These are phyloP conservation scores for Ceratoteleas bidentatus DNA, from an alignment of 1,140 invertebrate species.

Conservation along the genomic window DNA sequence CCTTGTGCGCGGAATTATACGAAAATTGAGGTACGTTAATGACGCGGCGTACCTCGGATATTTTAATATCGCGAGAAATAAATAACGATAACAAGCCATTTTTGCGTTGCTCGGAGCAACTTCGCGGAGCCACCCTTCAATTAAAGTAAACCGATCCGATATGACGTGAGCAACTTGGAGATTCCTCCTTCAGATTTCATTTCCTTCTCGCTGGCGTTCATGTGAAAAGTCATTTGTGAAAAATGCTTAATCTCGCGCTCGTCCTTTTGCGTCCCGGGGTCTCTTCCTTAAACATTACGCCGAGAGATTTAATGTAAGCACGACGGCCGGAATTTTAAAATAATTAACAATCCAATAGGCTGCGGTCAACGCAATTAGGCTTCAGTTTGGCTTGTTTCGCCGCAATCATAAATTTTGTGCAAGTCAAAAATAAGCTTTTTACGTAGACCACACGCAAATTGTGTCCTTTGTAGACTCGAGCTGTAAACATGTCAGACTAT, in stretches of 20 bases:
- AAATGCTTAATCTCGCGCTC: constrained; percentile 36
- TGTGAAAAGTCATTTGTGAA: constrained; percentile 51
- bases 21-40: constrained; percentile 38
- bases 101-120: constrained; percentile 55
- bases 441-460: constrained; percentile 25
- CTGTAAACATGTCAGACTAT: too few relatives aligned
- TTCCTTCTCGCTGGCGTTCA: constrained; percentile 48
- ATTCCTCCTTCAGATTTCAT: constrained; percentile 56
- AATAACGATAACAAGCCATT: constrained; percentile 59
- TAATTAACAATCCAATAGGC: constrained; percentile 39
- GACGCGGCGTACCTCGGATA: constrained; percentile 29
- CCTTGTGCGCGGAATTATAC: constrained; percentile 16
- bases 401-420: constrained; percentile 27
- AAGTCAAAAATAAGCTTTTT: constrained; percentile 9
- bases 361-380: constrained; percentile 28
- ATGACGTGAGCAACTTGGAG: constrained; percentile 52
- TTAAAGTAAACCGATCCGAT: constrained; percentile 62
- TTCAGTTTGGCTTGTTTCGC: constrained; percentile 26
- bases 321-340: constrained; percentile 17
- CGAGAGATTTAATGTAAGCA: constrained; percentile 13
- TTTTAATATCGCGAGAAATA: constrained; percentile 58
- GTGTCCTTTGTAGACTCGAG: constrained; percentile 12
- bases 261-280: constrained; percentile 4
- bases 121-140: constrained; percentile 54
- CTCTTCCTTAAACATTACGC: constrained; percentile 31